Conservation (phyloP, 1,140 invertebrate genomes). For the Nilaparvata lugens region DNA sequence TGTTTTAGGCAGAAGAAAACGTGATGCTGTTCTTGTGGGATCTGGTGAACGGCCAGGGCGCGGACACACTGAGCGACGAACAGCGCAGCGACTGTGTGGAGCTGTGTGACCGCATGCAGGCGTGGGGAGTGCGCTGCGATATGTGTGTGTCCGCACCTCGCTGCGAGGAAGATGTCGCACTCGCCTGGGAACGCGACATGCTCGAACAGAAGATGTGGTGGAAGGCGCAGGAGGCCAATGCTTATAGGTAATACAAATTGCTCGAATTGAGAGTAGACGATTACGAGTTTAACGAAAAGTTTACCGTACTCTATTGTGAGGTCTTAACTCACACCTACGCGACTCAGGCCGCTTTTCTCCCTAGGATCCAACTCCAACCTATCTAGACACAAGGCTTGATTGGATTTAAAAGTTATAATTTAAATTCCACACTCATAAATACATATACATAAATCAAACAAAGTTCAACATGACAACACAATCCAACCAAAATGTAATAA, state of each 20-base stretch:
- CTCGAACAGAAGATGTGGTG: constrained; percentile 4
- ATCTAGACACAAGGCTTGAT: too few species aligned
- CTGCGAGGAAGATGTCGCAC: constrained; percentile 1
- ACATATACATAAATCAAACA: too few species aligned
- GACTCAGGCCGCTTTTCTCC: too few species aligned
- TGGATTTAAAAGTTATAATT: too few species aligned
- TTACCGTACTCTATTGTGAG: too few species aligned
- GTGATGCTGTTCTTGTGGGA: constrained; percentile 42
- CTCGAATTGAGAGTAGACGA: too few species aligned
- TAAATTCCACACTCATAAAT: too few species aligned
- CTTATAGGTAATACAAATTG: constrained; percentile 23
- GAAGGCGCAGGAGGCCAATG: constrained; percentile 17
- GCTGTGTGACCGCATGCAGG: constrained; percentile 35
- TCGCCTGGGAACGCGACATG: neutral
- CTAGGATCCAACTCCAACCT: too few species aligned
- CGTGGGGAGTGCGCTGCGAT: constrained; percentile 39
- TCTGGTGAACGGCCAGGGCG: constrained; percentile 34
- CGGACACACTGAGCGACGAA: constrained; percentile 24
- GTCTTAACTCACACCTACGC: too few species aligned
- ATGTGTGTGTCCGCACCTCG: constrained; percentile 26
- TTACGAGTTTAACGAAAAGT: too few species aligned
- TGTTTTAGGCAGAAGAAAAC: constrained; percentile 39
- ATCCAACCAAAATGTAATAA: too few species aligned
- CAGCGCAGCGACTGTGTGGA: constrained; percentile 40
- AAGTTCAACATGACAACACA: too few species aligned